These are phyloP conservation scores for Wasmannia auropunctata DNA, from an alignment of 1,140 invertebrate species.

Conservation along the genomic window DNA sequence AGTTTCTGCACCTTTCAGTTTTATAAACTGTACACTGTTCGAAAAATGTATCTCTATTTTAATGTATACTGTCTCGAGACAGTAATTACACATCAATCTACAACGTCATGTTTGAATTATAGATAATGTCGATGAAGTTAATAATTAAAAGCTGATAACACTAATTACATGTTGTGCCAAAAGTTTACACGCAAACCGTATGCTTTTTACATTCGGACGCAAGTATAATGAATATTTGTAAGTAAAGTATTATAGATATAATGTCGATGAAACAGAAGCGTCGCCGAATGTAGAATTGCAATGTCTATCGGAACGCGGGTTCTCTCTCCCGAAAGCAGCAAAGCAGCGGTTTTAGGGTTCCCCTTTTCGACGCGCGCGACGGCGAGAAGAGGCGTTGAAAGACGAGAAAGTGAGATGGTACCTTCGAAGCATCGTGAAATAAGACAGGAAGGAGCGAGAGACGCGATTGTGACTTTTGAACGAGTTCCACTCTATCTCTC, in stretches of 20 bases:
- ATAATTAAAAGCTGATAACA: not conserved
- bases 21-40: not conserved
- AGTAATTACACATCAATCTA: not conserved
- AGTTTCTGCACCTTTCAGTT: not conserved
- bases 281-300: constrained; percentile 27
- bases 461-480: constrained; percentile 72
- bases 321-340: constrained; percentile 48
- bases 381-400: constrained; percentile 48
- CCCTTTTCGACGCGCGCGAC: constrained; percentile 40
- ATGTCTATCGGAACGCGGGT: constrained; percentile 51
- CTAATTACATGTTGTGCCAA: not conserved
- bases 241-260: no score
- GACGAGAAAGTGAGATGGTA: constrained; percentile 56
- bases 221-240: not conserved
- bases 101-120: not conserved
- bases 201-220: not conserved
- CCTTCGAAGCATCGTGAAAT: constrained; percentile 36
- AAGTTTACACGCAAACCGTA: not conserved
- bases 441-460: constrained; percentile 59
- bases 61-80: not conserved
- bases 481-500: constrained; percentile 77
- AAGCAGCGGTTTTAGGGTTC: constrained; percentile 55
- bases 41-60: not conserved
- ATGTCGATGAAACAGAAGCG: constrained; percentile 2
- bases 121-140: not conserved